Base-by-base conservation (phyloP, 2,113 vertebrate species). In the Parus major region DNA sequence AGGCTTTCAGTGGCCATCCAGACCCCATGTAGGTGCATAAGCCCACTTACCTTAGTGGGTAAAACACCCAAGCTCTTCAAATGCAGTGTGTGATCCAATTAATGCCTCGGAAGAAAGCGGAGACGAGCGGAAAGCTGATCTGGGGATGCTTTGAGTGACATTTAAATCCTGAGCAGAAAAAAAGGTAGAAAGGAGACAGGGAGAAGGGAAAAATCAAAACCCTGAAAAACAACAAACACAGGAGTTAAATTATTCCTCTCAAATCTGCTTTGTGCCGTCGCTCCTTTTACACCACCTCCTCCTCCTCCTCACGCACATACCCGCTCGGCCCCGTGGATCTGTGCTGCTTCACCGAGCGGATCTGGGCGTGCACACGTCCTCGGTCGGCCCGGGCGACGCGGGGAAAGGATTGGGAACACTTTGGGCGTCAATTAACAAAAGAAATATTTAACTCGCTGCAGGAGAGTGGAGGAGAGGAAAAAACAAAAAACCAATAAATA, bases 41-140 rank as follows among this genome's bases (percentile, higher is more conserved):
- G 12, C 75, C 78, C 93, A n/a, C 97, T 96, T 97, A 96, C 97
- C 96, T 97, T 66, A 36, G 72, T 41, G 75, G 88, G 53, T 63
- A 39, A 72, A 60, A 44, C 70, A 84, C 88, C 73, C 87, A 14
- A 56, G 95, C 89, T 80, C 85, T 86, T 88, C 92, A 85, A 80
- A 90, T 18, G 87, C 93, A 88, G 84, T 33, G 49, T 56, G 39
- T 61, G 82, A 93, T 89, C 75, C 91, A 86, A 13, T 96, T 88
- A 96, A 59, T 42, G 92, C 79, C 72, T 91, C 83, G 11, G 78
- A 61, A 86, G 76, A 80, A 83, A 85, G 42, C 52, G 33, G 84
- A 78, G 95, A 87, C 36, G 75, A 94, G 60, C 53, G 11, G 84
- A 68, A 79, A 83, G 78, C 90, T 81, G 93, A 82, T 81, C 47